Percentiles rank a stretch among this genome's conserved stretches.
Conservation (phyloP, 2,888 invertebrate genomes). For the Callimorpha dominula region DNA sequence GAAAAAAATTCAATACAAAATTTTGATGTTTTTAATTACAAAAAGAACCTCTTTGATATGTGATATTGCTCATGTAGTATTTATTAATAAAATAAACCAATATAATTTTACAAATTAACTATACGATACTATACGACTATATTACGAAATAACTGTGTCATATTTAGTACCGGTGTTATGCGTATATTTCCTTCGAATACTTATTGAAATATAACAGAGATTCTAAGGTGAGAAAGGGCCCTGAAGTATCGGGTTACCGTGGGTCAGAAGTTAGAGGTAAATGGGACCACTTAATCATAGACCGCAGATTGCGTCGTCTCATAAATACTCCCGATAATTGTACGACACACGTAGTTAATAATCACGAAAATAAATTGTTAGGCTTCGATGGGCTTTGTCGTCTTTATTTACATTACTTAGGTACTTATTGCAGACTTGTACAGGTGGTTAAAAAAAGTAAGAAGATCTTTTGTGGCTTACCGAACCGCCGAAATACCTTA, state of each 20-base stretch:
- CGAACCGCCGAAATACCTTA: too few species aligned
- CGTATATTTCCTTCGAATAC: neutral
- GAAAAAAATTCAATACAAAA: too few species aligned
- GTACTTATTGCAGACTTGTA: neutral
- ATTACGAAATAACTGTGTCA: neutral
- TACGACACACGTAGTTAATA: conserved; percentile 24
- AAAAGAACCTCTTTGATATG: too few species aligned
- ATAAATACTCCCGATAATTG: conserved; percentile 42
- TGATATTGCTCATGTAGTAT: neutral
- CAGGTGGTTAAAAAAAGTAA: too few species aligned
- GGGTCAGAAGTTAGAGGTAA: conserved; percentile 37
- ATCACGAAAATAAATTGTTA: conserved; percentile 22
- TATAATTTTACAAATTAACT: neutral
- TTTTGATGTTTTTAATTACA: too few species aligned
- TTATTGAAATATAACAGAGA: conserved; percentile 4
- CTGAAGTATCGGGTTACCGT: conserved; percentile 20
- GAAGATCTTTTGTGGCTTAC: too few species aligned
- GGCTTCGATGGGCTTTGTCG: neutral
- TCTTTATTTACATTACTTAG: neutral
- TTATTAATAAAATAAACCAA: neutral
- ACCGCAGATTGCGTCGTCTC: conserved; percentile 26
- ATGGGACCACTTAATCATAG: conserved; percentile 31
- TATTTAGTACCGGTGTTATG: neutral
- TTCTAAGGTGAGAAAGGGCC: conserved; percentile 14
- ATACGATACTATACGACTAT: too few species aligned